Evolutionary conservation across 1,140 invertebrate genomes (phyloP).

Genomic region (Meloidogyne hapla): DNA sequence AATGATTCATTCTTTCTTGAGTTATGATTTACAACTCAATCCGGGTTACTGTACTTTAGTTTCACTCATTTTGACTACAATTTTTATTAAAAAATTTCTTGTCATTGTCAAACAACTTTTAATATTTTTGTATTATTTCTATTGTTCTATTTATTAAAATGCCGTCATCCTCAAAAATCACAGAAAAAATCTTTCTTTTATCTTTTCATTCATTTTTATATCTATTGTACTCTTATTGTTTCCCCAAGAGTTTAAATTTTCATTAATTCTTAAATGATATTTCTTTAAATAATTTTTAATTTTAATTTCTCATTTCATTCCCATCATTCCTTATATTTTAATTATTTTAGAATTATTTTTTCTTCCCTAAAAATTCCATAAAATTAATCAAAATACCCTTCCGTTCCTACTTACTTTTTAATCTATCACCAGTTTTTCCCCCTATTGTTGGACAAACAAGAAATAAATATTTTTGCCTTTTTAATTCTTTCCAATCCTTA

Average conservation of each 20-base stretch:
- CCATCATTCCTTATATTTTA: neutral
- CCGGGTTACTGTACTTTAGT: neutral
- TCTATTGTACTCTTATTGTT: too few species aligned
- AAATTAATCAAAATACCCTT: neutral
- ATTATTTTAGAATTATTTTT: neutral
- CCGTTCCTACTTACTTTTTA: neutral
- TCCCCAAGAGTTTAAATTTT: too few species aligned
- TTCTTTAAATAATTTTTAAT: conserved; percentile 2
- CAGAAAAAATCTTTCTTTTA: neutral
- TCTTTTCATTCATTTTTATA: neutral
- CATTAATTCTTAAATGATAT: neutral
- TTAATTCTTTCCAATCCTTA: conserved; percentile 3
- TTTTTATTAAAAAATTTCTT: neutral
- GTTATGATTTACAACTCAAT: neutral
- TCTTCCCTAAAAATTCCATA: neutral
- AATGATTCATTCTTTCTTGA: neutral
- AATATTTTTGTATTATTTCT: neutral
- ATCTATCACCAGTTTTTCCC: neutral
- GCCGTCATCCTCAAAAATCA: too few species aligned
- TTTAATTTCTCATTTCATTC: neutral
- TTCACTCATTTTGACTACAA: neutral
- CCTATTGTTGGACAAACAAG: neutral
- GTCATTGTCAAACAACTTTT: neutral
- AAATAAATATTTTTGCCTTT: neutral
- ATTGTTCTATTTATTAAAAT: neutral